Evolutionary conservation across 2,888 invertebrate genomes (phyloP), one percentile per base, ranked within the genome.

Genomic region (Peribatodes rhomboidaria): DNA sequence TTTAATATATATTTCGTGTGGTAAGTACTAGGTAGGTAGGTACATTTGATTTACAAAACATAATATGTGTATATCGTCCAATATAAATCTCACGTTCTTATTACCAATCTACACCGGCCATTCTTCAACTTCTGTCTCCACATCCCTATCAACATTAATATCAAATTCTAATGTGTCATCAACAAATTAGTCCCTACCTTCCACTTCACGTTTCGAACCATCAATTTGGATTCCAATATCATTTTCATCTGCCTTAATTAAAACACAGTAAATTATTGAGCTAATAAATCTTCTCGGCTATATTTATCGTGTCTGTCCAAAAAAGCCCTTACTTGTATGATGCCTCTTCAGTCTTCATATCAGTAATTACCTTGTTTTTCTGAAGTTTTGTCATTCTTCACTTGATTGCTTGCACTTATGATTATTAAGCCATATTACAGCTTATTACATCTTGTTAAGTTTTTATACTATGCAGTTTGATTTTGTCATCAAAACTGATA

Each of bases 221-320:
- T 65, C 60, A 65, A 65, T 65, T 65, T 56, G 55, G 33, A 65
- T 56, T 65, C 60, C 65, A 56, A 44, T 56, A 53, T 56, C 44
- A 60, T 55, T 60, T 50, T 65, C 56, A 60, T 65, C 56, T 56
- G 27, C 46, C 46, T 65, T 65, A 65, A 65, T 65, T 65, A 65
- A 61, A 60, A 56, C 50, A n/a, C 50, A 37, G 60, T 65, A 65
- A 60, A 61, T 65, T 39, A 60, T 61, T 44, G 31, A 60, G 46
- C 50, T 50, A 33, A 60, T 65, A 61, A 65, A 65, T 65, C 65
- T 53, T 16, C 56, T 39, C 37, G 55, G 27, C 60, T 65, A 65
- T 65, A 65, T 56, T 65, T 61, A 61, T 56, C 50, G 27, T 53
- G 56, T 64, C 59, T 39, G 11, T 20, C 60, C 60, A 42, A 65